Base-by-base conservation (phyloP, 64 coral and sea anemone genomes). In the Pachyseris speciosa region DNA sequence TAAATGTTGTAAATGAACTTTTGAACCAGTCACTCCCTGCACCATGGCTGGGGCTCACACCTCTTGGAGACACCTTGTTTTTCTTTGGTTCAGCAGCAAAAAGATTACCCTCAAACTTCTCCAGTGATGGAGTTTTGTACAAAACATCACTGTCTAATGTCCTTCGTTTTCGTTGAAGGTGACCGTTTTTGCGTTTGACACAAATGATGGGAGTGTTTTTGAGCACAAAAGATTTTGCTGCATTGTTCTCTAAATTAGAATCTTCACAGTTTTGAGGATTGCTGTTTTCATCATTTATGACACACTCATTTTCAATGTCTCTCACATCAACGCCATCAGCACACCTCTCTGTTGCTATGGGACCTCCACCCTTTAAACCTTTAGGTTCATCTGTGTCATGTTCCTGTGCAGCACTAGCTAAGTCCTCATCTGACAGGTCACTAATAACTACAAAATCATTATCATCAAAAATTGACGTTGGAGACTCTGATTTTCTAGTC, bases 91-190 rank as follows among this genome's bases (percentile, higher is more conserved):
- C 49, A n/a, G n/a, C 48, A 1, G 38, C 77, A 81, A 81, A 81
- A 60, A 81, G 77, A 81, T 81, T 40, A 5, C 77, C 77, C 9
- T 63, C 22, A 81, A 81, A 81, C 53, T 61, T 39, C 19, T 34
- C 53, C 10, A 81, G 32, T 0, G 11, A 40, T 25, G 77, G 77
- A 5, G 77, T 81, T 61, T 60, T 81, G 53, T 2, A 61, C 32
- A 61, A 37, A 40, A 34, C 19, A 26, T 61, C 19, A 61, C 22
- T 81, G 47, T 57, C 9, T 15, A 3, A 11, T 39, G 17, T 71
- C 67, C 27, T 81, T 37, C 20, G 33, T 81, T 40, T 81, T 12
- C 36, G 34, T 6, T 12, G 9, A 37, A 58, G 16, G 38, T n/a
- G 12, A 34, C 75, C 17, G 7, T 55, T 80, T 36, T 22, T 57